Base-by-base conservation (phyloP, 2,113 vertebrate genomes). In the Puffinus mauretanicus region DNA sequence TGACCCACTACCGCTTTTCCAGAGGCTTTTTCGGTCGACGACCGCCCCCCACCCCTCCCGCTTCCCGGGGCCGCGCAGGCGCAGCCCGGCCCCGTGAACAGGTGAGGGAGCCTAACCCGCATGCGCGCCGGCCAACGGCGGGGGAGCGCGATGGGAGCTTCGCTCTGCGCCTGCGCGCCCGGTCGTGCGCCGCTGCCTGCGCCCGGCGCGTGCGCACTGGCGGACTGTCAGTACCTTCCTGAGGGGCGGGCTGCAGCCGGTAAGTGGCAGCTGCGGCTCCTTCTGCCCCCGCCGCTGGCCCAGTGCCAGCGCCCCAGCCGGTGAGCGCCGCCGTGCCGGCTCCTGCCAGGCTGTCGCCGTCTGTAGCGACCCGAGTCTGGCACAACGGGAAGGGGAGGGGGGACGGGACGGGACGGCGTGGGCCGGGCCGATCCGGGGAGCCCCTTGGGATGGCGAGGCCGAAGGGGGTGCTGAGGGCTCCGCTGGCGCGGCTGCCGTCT, bases 11-110 rank as follows among this genome's bases (percentile, higher is more conserved):
- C 32, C 2, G 2, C 34, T 11, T 27, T 4, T 3, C 13, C 9
- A 5, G 0, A 14, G 2, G 2, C 27, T 38, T 11, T 27, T 5
- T 5, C 9, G 3, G 7, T 3, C 1, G 25, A 2, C 6, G 6
- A 32, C 2, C 10, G 15, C 9, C 4, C 3, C 19, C 5, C 1
- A 4, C 7, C 18, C 4, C 1, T 7, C 7, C 40, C 40, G 40
- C 40, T 3, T 16, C 27, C 18, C 7, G 4, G 1, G 4, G 1
- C 11, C 5, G 30, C 65, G 66, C 81, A 75, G 29, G 52, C 67
- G 46, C 58, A 15, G 4, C 21, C 16, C 51, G 1, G 7, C 8
- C 3, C n/a, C 3, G 4, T 0, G 34, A 7, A 6, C 49, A 77
- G 62, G 49, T 29, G 40, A 34, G 26, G 30, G 13, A 3, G 25